Evolutionary conservation across 2,113 vertebrate species (phyloP).

Genomic region (Lepus europaeus): DNA sequence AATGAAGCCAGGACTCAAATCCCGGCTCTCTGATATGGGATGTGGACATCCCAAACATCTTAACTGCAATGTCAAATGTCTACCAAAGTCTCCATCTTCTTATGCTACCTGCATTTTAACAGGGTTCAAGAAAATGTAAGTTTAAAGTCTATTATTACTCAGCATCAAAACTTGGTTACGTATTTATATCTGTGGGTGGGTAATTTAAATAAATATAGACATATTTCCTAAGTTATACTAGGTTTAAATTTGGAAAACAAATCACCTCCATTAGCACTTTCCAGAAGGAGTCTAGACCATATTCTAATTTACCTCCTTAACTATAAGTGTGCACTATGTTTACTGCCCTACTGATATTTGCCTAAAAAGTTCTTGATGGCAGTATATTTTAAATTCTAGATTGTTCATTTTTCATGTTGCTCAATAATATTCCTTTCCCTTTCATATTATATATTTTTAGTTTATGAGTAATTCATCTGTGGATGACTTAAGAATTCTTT

Average conservation of each 20-base stretch:
- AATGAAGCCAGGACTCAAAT: no score
- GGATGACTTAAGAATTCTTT: constrained; percentile 83
- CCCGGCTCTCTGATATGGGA: no score
- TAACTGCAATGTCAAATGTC: no score
- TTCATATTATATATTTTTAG: constrained; percentile 85
- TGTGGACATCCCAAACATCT: no score
- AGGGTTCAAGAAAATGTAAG: background rate
- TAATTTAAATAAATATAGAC: background rate
- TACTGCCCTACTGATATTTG: background rate
- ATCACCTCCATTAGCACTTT: background rate
- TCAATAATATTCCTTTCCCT: constrained; percentile 70
- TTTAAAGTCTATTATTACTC: background rate
- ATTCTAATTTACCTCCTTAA: background rate
- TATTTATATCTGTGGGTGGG: background rate
- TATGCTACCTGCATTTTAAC: background rate
- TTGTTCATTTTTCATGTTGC: constrained; percentile 78
- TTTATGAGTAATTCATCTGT: constrained; percentile 88
- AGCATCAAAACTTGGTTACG: background rate
- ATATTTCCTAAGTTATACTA: background rate
- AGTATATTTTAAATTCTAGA: constrained; percentile 71
- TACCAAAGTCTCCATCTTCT: background rate
- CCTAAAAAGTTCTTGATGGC: constrained; percentile 61
- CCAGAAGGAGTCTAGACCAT: background rate
- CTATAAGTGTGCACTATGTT: background rate
- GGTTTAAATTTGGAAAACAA: constrained; percentile 10